Base-by-base conservation (phyloP, 2,888 invertebrate genomes). In the Sminthurinus aureus region DNA sequence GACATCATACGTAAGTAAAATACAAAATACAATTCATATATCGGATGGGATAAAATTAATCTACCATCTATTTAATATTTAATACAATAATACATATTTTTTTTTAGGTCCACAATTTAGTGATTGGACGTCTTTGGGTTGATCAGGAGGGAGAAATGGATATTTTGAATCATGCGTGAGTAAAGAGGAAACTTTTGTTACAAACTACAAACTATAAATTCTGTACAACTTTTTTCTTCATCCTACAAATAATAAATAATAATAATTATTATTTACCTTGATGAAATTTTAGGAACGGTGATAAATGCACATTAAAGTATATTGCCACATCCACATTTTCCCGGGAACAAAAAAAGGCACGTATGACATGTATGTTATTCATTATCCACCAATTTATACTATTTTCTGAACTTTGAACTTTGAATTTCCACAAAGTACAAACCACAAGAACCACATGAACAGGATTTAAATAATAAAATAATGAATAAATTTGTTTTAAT, bases 111-210 rank as follows among this genome's bases (percentile, higher is more conserved):
- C 99, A 99, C 92, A 99, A 99, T 91, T 98, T 99, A 89, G 99
- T 99, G 89, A 98, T 99, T 83, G 99, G 99, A 87, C 97, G 96
- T 91, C 92, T 99, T 88, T 99, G 99, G 99, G 97, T 99, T 84
- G 99, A 99, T 92, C 98, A 99, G 91, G 97, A 98, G 90, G 99
- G 99, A 75, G 99, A 99, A 90, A 99, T 98, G 97, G 98, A 98
- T 90, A 98, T 99, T 86, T 92, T 93, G 84, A 98, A 98, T 90
- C 94, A 96, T 86, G 94, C 71, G 58, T 58, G 18, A 58, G 13
- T 58, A 0, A 6, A 15, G n/a, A n/a, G n/a, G n/a, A n/a, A n/a
- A n/a, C n/a, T 58, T 58, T 58, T 58, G 18, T 18, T 94, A 11
- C 9, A 38, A 38, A 38, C 38, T 38, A 38, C 38, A 4, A 4